Conservation (phyloP, 2,888 invertebrate species). For the Ophion slaviceki region DNA sequence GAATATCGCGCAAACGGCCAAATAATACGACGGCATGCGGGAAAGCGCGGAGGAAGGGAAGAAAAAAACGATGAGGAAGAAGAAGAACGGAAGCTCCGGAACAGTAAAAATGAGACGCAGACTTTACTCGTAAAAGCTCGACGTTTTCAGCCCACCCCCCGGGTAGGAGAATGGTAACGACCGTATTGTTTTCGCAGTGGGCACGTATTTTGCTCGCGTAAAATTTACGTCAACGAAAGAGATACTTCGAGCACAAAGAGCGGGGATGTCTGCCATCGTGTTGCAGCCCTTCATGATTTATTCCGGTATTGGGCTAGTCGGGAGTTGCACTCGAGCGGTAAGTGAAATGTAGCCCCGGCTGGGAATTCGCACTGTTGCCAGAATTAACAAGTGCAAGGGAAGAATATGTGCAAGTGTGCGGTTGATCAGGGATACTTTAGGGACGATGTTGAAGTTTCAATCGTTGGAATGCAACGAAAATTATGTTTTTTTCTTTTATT, state of each 20-base stretch:
- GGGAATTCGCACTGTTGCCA: conserved; percentile 43
- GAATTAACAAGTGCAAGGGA: conserved; percentile 60
- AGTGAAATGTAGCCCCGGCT: conserved; percentile 46
- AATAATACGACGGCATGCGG: conserved; percentile 47
- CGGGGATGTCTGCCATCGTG: conserved; percentile 26
- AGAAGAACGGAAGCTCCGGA: neutral
- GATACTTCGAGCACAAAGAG: conserved; percentile 43
- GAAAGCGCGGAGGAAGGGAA: conserved; percentile 12
- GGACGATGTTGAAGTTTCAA: conserved; percentile 18
- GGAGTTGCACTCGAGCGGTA: conserved; percentile 9
- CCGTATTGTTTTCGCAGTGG: conserved; percentile 44
- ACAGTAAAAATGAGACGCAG: conserved; percentile 23
- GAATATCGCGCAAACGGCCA: conserved; percentile 54
- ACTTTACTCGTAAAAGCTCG: conserved; percentile 43
- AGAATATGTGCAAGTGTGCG: conserved; percentile 53
- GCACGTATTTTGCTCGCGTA: conserved; percentile 28
- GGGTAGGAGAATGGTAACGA: conserved; percentile 6
- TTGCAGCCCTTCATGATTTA: conserved; percentile 47
- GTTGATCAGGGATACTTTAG: conserved; percentile 56
- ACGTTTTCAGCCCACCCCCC: neutral
- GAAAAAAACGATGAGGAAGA: conserved; percentile 23
- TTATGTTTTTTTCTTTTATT: too few relatives aligned
- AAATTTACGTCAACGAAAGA: conserved; percentile 53
- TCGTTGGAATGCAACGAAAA: too few relatives aligned
- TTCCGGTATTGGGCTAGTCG: conserved; percentile 17